These are phyloP conservation scores for Sinelater perroti DNA, from an alignment of 2,888 invertebrate genomes.

Conservation along the genomic window DNA sequence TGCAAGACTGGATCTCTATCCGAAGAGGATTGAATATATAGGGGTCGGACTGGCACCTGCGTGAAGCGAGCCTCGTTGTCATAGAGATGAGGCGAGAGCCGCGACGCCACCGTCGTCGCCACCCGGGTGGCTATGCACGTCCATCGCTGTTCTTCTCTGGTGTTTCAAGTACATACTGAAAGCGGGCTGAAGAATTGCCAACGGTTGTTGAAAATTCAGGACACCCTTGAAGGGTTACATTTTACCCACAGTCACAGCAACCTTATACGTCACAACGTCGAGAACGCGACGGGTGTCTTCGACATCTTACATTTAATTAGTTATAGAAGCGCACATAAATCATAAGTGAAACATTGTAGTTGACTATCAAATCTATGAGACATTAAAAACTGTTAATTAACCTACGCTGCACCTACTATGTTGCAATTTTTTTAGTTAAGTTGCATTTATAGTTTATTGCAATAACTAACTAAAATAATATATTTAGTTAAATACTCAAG, in stretches of 20 bases:
- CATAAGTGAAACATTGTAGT: constrained; percentile 13
- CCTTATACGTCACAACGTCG: no score
- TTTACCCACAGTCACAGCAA: no score
- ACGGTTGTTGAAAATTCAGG: no score
- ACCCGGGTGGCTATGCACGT: constrained; percentile 29
- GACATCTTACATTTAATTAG: constrained; percentile 21
- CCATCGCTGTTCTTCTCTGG: constrained; percentile 22
- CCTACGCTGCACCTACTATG: constrained; percentile 7
- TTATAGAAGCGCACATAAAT: constrained; percentile 16
- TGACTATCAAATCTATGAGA: constrained; percentile 13
- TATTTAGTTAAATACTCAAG: no score
- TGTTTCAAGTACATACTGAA: constrained; percentile 28
- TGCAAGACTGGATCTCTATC: constrained; percentile 48
- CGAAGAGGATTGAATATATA: constrained; percentile 50
- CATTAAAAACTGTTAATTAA: constrained; percentile 17
- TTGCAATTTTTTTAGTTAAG: no score
- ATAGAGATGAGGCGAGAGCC: constrained; percentile 52
- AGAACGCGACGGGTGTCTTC: constrained; percentile 14
- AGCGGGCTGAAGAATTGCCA: constrained; percentile 13
- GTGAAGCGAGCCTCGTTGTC: constrained; percentile 51
- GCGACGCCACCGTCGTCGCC: constrained; percentile 49
- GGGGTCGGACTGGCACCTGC: constrained; percentile 54
- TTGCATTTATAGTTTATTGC: no score
- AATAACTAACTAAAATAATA: no score
- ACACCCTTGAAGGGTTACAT: no score